Evolutionary conservation across 2,888 invertebrate species (phyloP).

Genomic region (Meta bourneti): DNA sequence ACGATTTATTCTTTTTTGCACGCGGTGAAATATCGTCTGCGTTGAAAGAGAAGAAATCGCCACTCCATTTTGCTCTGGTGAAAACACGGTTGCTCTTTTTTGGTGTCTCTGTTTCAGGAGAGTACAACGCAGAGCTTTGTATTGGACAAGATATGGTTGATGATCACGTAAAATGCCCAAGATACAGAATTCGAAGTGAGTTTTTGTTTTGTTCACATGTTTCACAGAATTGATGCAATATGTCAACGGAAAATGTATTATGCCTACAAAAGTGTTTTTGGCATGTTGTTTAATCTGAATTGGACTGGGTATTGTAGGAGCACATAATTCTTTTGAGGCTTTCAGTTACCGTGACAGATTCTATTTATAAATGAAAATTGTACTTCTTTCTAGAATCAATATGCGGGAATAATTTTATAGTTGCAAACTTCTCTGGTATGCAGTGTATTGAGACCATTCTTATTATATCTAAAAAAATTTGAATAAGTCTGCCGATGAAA

Average conservation of each 20-base stretch:
- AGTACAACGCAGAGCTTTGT: not conserved
- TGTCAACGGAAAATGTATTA: conserved; percentile 10
- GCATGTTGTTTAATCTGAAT: too few relatives aligned
- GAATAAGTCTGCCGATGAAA: too few relatives aligned
- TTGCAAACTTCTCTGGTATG: too few relatives aligned
- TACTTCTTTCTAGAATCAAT: too few relatives aligned
- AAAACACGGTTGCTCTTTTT: conserved; percentile 7
- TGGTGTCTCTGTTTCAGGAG: conserved; percentile 3
- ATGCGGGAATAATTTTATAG: too few relatives aligned
- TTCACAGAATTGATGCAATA: conserved; percentile 30
- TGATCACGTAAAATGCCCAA: conserved; percentile 15
- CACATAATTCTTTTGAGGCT: too few relatives aligned
- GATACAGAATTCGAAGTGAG: conserved; percentile 7
- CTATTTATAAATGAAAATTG: too few relatives aligned
- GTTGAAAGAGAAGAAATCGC: not conserved
- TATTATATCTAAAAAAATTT: too few relatives aligned
- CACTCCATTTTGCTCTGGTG: not conserved
- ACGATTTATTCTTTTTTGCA: conserved; percentile 24
- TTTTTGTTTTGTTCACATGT: conserved; percentile 21
- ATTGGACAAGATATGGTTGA: conserved; percentile 24
- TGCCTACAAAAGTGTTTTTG: not conserved
- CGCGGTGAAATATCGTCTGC: conserved; percentile 32
- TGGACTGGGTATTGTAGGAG: too few relatives aligned
- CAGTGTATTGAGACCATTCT: too few relatives aligned
- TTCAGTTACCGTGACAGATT: too few relatives aligned